These are phyloP conservation scores for Leucoma salicis DNA, from an alignment of 2,888 invertebrate species.

Conservation along the genomic window DNA sequence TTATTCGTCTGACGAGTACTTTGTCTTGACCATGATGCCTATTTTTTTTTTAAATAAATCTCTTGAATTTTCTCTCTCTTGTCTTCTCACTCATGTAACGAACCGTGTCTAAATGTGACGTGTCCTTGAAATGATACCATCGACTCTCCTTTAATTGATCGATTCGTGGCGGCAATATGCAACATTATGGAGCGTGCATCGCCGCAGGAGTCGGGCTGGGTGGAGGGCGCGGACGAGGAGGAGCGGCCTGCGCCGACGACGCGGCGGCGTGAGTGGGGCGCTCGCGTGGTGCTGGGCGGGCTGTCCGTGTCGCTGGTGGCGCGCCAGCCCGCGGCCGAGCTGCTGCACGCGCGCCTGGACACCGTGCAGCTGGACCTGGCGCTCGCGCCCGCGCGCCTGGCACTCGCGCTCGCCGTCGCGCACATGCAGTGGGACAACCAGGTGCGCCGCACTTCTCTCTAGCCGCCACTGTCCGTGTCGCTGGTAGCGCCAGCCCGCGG, in stretches of 20 bases:
- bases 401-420: slow-evolving; percentile 86
- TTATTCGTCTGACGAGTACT: no score
- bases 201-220: slow-evolving; percentile 57
- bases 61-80: no score
- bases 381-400: slow-evolving; percentile 59
- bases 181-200: no score
- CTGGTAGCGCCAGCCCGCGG: slow-evolving; percentile 88
- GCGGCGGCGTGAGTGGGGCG: slow-evolving; percentile 80
- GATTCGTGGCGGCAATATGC: no score
- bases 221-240: slow-evolving; percentile 46
- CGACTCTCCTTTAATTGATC: no score
- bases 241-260: slow-evolving; percentile 22
- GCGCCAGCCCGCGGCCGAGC: slow-evolving; percentile 88
- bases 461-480: slow-evolving; percentile 84
- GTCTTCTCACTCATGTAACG: no score
- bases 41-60: no score
- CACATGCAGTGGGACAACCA: slow-evolving; percentile 95
- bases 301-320: slow-evolving; percentile 91
- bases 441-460: slow-evolving; percentile 40
- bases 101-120: no score
- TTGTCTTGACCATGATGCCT: no score
- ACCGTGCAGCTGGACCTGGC: slow-evolving; percentile 84
- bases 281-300: slow-evolving; percentile 84
- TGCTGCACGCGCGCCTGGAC: slow-evolving; percentile 84
- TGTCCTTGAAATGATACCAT: no score